Base-by-base conservation (phyloP, 2,888 invertebrate species). In the Synergus japonicus region DNA sequence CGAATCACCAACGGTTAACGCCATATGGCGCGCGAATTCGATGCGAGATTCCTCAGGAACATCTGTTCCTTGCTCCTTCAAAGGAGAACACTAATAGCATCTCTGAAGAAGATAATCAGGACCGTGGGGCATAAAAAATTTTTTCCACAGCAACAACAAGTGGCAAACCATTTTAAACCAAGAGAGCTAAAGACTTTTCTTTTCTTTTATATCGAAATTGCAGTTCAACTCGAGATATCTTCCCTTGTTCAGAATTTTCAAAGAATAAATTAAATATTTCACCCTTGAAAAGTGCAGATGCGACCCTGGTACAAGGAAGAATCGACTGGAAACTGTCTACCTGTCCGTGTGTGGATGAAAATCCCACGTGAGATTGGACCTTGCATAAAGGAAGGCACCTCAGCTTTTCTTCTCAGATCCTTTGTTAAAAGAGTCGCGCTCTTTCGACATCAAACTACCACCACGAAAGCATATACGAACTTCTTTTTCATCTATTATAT, bases 21-120 rank as follows among this genome's bases (percentile, higher is more conserved):
- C 88, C 89, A 89, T 89, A 89, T 89, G 89, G 89, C 76, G 86
- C 81, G 80, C 87, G 86, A 84, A 85, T 86, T 83, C 79, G 79
- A 81, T 78, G 81, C 83, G 85, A 83, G 85, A 88, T 87, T 87
- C 84, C 83, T 82, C 84, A 85, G 84, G 86, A 84, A 89, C 90
- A 90, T 89, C 90, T 89, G 90, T 88, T 87, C 83, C 81, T 58
- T 73, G 60, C 22, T 77, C 77, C 37, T 73, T 37, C 49, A n/a
- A 49, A 49, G 49, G 37, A 69, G 60, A 60, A 18, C 5, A 60
- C 60, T 5, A 60, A 29, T 4, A n/a, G 8, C 54, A 15, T n/a
- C 46, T 73, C n/a, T 54, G 9, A 5, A 54, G 54, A n/a, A 54
- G 8, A 49, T 49, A 49, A 49, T 54, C 18, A 9, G n/a, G 8